Evolutionary conservation across 2,113 vertebrate genomes (phyloP).

Genomic region (Stictonetta naevosa): DNA sequence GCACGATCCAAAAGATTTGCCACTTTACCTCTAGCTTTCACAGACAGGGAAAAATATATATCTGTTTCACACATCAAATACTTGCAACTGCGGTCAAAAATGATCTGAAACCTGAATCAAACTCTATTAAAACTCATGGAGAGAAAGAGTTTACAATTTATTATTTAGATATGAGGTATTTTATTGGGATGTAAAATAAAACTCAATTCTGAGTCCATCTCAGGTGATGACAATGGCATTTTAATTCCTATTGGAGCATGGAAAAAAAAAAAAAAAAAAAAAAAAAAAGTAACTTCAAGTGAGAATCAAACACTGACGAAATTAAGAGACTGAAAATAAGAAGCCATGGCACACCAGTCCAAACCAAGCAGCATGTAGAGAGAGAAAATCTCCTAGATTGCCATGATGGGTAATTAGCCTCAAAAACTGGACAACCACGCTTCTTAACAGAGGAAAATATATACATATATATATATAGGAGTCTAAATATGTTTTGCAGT

Average conservation of each 20-base stretch:
- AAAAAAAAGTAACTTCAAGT: neutral
- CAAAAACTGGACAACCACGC: neutral
- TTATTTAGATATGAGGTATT: neutral
- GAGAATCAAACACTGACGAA: neutral
- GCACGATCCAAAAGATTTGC: neutral
- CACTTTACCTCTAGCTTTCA: neutral
- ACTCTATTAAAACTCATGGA: neutral
- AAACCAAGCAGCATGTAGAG: neutral
- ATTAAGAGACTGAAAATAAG: neutral
- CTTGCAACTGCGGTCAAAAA: neutral
- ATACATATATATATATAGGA: neutral
- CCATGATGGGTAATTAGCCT: neutral
- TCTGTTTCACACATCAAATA: neutral
- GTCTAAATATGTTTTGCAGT: neutral
- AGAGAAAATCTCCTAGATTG: neutral
- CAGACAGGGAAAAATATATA: neutral
- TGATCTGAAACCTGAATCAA: neutral
- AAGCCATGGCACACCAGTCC: neutral
- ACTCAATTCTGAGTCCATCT: neutral
- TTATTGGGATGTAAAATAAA: neutral
- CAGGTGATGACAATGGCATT: neutral
- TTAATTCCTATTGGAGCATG: neutral
- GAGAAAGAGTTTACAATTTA: neutral
- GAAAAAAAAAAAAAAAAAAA: neutral
- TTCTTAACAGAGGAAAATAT: neutral